Evolutionary conservation across 2,113 vertebrate species (phyloP).

Genomic region (human): GRCh38 chr11:127886501-127887000

Average conservation of each 20-base stretch:
- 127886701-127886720: too few relatives aligned
- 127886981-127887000: background rate
- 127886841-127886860: background rate
- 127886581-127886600: too few relatives aligned
- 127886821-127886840: background rate
- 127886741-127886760: background rate
- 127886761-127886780: background rate
- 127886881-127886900: background rate
- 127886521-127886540: too few relatives aligned
- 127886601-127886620: too few relatives aligned
- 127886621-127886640: too few relatives aligned
- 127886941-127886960: background rate
- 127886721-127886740: background rate
- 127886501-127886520: too few relatives aligned
- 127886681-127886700: too few relatives aligned
- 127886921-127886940: background rate
- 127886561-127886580: too few relatives aligned
- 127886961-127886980: background rate
- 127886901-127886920: background rate
- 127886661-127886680: too few relatives aligned
- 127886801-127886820: background rate
- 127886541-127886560: too few relatives aligned
- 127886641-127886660: too few relatives aligned
- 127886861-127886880: background rate
- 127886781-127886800: background rate